Conservation (phyloP, 2,888 invertebrate species). For the Parnassius apollo region DNA sequence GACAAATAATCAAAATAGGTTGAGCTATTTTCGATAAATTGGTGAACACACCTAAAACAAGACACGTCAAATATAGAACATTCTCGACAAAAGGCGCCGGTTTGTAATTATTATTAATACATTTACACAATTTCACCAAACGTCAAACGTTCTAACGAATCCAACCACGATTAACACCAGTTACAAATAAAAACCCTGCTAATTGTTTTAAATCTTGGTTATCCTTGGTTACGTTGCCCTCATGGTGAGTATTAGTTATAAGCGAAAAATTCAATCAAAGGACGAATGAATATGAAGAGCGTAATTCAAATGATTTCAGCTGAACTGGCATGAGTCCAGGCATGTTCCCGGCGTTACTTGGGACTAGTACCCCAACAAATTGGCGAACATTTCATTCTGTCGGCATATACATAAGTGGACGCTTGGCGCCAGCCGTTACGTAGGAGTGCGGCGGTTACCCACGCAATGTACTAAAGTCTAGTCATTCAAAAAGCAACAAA, state of each 20-base stretch:
- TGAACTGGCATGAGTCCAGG: slow-evolving; percentile 19
- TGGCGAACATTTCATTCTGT: slow-evolving; percentile 23
- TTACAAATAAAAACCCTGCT: no score
- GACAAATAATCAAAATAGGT: no score
- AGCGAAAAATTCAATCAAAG: slow-evolving; percentile 16
- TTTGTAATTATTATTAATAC: no score
- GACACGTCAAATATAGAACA: no score
- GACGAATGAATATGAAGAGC: slow-evolving; percentile 23
- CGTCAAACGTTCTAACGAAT: no score
- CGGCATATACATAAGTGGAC: slow-evolving; percentile 25
- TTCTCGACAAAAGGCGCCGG: no score
- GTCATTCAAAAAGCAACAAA: slow-evolving; percentile 17
- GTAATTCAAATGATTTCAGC: slow-evolving; percentile 22
- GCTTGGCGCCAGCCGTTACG: slow-evolving; percentile 17
- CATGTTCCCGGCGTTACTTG: slow-evolving; percentile 14
- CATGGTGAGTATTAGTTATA: neutral
- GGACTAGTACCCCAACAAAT: slow-evolving; percentile 24
- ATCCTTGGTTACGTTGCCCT: no score
- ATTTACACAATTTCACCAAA: no score
- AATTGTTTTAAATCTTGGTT: no score
- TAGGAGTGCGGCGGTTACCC: slow-evolving; percentile 16
- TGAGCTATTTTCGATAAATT: no score
- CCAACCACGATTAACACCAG: no score
- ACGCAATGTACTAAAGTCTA: slow-evolving; percentile 21
- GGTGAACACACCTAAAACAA: no score